phyloP scores from a whole-genome alignment of 2,888 invertebrate species.

The Hemistola chrysoprasaria region DNA sequence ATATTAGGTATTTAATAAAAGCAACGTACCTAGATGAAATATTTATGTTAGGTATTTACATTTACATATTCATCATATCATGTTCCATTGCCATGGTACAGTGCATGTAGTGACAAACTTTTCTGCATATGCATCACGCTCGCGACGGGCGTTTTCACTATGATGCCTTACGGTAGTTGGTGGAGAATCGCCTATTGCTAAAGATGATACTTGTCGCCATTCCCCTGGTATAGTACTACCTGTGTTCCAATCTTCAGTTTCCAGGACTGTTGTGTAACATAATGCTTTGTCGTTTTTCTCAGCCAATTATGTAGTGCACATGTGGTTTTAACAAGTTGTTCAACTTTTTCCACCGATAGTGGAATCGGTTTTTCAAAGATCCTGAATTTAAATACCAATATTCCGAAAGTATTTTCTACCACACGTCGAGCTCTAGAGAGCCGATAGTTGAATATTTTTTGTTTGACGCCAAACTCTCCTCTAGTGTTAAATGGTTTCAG shows the following conservation, averaged over 20 bases:
- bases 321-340: too few relatives aligned
- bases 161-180: conserved; percentile 16
- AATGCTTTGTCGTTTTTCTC: neutral
- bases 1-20: conserved; percentile 9
- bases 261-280: neutral
- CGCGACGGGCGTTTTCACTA: conserved; percentile 22
- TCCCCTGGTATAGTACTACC: neutral
- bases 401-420: conserved; percentile 32
- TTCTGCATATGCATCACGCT: conserved; percentile 27
- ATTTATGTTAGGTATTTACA: conserved; percentile 1
- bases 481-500: conserved; percentile 22
- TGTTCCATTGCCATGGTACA: conserved; percentile 32
- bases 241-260: neutral
- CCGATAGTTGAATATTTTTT: conserved; percentile 32
- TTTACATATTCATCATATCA: conserved; percentile 16
- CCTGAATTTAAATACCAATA: conserved; percentile 21
- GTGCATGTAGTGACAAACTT: conserved; percentile 24
- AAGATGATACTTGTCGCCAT: too few relatives aligned
- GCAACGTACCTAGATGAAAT: too few relatives aligned
- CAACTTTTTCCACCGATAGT: conserved; percentile 15
- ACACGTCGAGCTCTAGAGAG: conserved; percentile 29
- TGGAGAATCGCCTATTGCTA: conserved; percentile 8
- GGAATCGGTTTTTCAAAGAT: conserved; percentile 17
- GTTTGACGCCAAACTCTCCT: conserved; percentile 14
- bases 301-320: too few relatives aligned